Percentiles rank a stretch among this genome's conserved stretches.
Evolutionary conservation across 2,113 vertebrate species (phyloP).

Genomic region (Anas platyrhynchos): DNA sequence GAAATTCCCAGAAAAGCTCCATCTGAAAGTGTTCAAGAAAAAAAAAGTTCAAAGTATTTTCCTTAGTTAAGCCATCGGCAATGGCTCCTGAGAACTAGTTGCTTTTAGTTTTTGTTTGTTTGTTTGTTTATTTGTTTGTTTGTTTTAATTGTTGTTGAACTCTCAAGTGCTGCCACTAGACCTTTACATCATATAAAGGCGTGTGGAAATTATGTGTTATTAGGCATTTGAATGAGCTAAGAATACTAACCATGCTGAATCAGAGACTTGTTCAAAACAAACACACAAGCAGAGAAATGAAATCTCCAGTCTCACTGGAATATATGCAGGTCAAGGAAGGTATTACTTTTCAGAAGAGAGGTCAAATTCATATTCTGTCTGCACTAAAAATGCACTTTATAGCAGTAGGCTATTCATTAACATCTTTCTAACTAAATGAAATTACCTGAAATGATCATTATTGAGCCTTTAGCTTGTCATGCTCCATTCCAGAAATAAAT

Average conservation of each 20-base stretch:
- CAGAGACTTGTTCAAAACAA: neutral
- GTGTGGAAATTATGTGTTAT: neutral
- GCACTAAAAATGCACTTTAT: neutral
- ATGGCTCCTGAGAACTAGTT: neutral
- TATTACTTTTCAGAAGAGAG: neutral
- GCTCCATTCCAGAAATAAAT: neutral
- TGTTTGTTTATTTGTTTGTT: no score
- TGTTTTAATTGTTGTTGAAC: neutral
- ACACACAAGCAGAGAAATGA: neutral
- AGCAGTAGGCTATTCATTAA: neutral
- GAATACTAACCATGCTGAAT: neutral
- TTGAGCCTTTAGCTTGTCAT: neutral
- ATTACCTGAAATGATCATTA: neutral
- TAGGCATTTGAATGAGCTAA: constrained; percentile 10
- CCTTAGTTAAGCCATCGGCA: neutral
- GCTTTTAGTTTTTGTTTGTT: neutral
- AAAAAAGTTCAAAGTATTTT: neutral
- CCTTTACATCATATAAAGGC: neutral
- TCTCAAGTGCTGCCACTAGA: neutral
- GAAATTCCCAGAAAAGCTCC: neutral
- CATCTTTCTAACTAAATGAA: neutral
- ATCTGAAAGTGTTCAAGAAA: neutral
- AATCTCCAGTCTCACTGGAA: neutral
- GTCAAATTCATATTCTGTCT: neutral
- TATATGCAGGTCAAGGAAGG: neutral